Base-by-base conservation (phyloP, 2,888 invertebrate species). In the Torymus auratus region DNA sequence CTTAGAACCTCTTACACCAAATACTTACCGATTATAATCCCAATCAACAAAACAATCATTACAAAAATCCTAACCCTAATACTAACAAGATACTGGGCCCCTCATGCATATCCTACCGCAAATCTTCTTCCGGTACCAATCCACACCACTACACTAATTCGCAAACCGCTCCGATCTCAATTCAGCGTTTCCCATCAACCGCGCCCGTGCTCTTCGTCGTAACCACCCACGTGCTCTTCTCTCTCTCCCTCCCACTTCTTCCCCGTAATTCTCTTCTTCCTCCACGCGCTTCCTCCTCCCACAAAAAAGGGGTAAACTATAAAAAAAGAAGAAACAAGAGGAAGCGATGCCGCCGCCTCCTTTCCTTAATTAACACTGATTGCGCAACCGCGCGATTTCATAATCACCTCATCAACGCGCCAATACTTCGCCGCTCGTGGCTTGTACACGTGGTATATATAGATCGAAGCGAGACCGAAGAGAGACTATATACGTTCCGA, bases 331-430 rank as follows among this genome's bases (percentile, higher is more conserved):
- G 20, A 56, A 55, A 2, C 55, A 20, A 53, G 15, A 50, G 7
- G 77, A 70, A 23, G 15, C 58, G 60, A 41, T 23, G 15, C 50
- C 11, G 12, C 28, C 20, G 20, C 20, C 20, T 50, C 64, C 70
- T 62, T 52, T 65, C 71, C 65, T 67, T 69, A 74, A 79, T 79
- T 79, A 74, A 69, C 50, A 52, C 52, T 72, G 60, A 78, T 78
- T 78, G 74, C 79, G 52, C 69, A 74, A 79, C 50, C 58, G 15
- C 41, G 61, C 68, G 28, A 73, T 79, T 62, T 74, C 79, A 74
- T 79, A 73, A 79, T 73, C 73, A 79, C 74, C 79, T 73, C 72
- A 23, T 78, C 72, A 68, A 53, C 62, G 28, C n/a, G 28, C 28
- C 28, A 28, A 28, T n/a, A n/a, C 28, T 28, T 28, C 20, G 20